Evolutionary conservation across 2,797 vertebrate genomes (phyloP), one percentile per base, ranked within the genome.

Genomic region (Gephyroberyx darwinii): DNA sequence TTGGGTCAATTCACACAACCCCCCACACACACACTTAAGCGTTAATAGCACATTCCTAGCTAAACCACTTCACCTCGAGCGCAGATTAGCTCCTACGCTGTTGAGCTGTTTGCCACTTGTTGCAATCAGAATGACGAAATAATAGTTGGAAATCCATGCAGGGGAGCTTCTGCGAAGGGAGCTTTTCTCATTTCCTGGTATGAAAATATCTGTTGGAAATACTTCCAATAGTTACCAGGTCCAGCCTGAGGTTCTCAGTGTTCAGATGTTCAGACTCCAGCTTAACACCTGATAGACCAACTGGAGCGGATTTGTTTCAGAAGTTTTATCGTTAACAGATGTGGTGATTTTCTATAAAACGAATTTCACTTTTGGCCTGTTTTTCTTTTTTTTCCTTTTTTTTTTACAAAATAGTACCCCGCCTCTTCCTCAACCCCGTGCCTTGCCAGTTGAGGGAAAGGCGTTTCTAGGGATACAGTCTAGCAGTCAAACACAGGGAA

Each of bases 61-160:
- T 75, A 84, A 92, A 87, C 74, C 88, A 77, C 90, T 92, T 85
- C 83, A 91, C 80, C 86, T 86, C 69, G 82, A 90, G 91, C 77
- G 71, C 73, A 90, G 79, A 92, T 92, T 87, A 90, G 72, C 85
- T 84, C 64, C 22, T 20, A 68, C 6, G 43, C 81, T 52, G 55
- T 63, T n/a, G 74, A 82, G 81, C 77, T 65, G 77, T 83, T 86
- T 76, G 56, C 73, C 57, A 62, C 74, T 68, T 71, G 78, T 77
- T 78, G 59, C 78, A 53, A 71, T 85, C 85, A 57, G 39, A 10
- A 69, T 59, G 68, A 75, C 76, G 70, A 33, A 70, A 78, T 84
- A 86, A 86, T 76, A n/a, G 75, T n/a, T 37, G 52, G 72, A 50
- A 14, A 65, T 78, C 82, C 12, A 26, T 45, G 76, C 70, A 70